phyloP scores from a whole-genome alignment of 2,888 invertebrate genomes.

The Lathronympha strigana region DNA sequence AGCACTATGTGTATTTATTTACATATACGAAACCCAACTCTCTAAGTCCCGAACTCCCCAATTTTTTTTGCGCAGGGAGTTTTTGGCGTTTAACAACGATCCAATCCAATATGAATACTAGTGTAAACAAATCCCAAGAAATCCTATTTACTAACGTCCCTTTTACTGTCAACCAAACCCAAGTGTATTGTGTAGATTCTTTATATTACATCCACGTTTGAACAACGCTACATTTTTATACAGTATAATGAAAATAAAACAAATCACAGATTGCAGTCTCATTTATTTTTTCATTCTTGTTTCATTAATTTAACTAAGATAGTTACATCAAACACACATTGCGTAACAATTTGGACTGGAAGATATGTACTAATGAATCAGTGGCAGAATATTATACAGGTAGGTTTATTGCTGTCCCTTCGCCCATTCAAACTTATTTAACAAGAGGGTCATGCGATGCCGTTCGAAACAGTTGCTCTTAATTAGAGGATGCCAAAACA shows the following conservation, averaged over 20 bases:
- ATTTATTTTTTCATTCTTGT: conserved; percentile 74
- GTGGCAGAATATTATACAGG: conserved; percentile 64
- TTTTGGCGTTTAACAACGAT: too few relatives aligned
- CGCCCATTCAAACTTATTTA: conserved; percentile 48
- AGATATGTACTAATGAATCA: conserved; percentile 70
- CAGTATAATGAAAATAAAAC: conserved; percentile 50
- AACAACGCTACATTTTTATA: background rate
- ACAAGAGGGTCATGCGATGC: conserved; percentile 35
- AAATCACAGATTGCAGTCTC: conserved; percentile 75
- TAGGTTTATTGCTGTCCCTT: conserved; percentile 55
- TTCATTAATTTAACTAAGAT: conserved; percentile 74
- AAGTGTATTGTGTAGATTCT: too few relatives aligned
- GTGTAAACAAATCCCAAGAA: too few relatives aligned
- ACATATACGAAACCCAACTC: too few relatives aligned
- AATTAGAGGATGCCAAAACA: conserved; percentile 15
- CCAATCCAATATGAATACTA: too few relatives aligned
- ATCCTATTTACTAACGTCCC: too few relatives aligned
- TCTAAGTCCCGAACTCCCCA: too few relatives aligned
- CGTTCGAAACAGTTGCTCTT: conserved; percentile 33
- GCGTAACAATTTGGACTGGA: conserved; percentile 79
- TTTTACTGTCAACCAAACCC: too few relatives aligned
- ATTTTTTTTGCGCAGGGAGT: too few relatives aligned
- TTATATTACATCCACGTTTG: too few relatives aligned
- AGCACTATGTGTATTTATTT: too few relatives aligned
- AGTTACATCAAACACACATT: conserved; percentile 80